Evolutionary conservation across 2,888 invertebrate species (phyloP), one percentile per base, ranked within the genome.

Genomic region (Synanthedon formicaeformis): DNA sequence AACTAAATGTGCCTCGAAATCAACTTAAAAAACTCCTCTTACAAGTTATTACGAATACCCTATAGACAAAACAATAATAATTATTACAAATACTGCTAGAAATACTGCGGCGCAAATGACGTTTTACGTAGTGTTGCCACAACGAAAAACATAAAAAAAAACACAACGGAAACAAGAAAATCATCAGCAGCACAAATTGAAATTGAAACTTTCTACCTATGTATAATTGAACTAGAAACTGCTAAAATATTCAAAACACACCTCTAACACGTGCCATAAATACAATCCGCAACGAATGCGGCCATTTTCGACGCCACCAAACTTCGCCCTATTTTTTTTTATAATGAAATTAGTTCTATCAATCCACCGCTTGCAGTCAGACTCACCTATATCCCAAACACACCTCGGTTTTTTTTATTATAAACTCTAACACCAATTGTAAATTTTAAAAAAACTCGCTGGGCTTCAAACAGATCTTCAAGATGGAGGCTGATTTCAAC

Each of bases 351-450:
- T 66, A 34, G 34, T 34, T 34, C 34, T 34, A 68, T 63, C 55
- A 55, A 54, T 52, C 56, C 58, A 64, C 61, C 63, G 71, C 74
- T 76, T 76, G 71, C 74, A 77, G 67, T 71, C 76, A 78, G 78
- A 77, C 81, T 34, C 34, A 34, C 34, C 34, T 34, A 81, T 81
- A 83, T 83, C 84, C 84, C 84, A 83, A 80, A 78, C 82, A 74
- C 71, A 81, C 80, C 79, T 74, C 78, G 75, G 79, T 69, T 67
- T 67, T 54, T 60, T 60, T 58, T 3, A 18, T 73, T 70, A 71
- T 34, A 34, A 34, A 69, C 67, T 73, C 78, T 78, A 81, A 81
- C 80, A 81, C 78, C 82, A 81, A 81, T 81, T 74, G 71, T 60
- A 63, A 58, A 50, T 61, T 63, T 63, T 60, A 55, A 14, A 11